phyloP scores from a whole-genome alignment of 2,797 vertebrate genomes.

The Leptoclinus maculatus region DNA sequence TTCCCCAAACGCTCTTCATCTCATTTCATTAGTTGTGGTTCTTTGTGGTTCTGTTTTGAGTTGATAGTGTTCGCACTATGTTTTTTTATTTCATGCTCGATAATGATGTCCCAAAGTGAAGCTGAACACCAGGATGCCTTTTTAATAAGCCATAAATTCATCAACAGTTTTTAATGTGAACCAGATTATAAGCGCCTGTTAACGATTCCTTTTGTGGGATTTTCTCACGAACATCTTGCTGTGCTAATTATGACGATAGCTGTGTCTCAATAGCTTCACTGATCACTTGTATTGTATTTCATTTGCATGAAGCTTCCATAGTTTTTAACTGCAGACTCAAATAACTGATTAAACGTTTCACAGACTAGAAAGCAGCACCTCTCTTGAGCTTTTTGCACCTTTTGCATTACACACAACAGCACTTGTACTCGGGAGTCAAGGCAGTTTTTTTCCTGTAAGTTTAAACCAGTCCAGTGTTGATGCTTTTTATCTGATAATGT shows the following conservation, averaged over 20 bases:
- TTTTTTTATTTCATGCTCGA: not conserved
- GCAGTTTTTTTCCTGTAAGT: not conserved
- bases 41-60: slow-evolving; percentile 1
- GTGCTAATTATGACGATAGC: not conserved
- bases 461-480: slow-evolving; percentile 5
- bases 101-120: slow-evolving; percentile 2
- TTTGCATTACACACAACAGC: not conserved
- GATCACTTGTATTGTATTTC: not conserved
- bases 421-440: not conserved
- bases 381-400: not conserved
- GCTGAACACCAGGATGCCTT: not conserved
- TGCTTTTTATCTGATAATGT: not conserved
- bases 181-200: not conserved
- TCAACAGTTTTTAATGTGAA: not conserved
- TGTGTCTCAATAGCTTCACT: not conserved
- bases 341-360: not conserved
- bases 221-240: not conserved
- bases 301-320: not conserved
- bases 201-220: slow-evolving; percentile 4
- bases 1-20: not conserved
- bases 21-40: slow-evolving; percentile 5
- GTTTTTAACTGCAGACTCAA: not conserved
- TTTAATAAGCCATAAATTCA: slow-evolving; percentile 1
- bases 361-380: not conserved
- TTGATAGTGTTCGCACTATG: not conserved